These are phyloP conservation scores for Molothrus aeneus DNA, from an alignment of 2,797 vertebrate genomes.

Conservation along the genomic window DNA sequence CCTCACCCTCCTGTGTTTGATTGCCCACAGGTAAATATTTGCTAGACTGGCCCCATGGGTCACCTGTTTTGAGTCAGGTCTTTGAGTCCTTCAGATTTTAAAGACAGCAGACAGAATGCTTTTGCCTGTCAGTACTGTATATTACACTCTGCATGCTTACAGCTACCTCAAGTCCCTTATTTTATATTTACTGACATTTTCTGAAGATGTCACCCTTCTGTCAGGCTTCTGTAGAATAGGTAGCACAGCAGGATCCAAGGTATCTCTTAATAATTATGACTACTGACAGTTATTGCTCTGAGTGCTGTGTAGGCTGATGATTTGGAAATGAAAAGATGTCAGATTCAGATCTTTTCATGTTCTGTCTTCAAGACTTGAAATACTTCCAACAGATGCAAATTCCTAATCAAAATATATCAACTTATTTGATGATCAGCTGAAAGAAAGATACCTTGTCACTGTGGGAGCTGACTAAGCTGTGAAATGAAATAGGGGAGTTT, in stretches of 20 bases:
- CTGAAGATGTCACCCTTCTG: not conserved
- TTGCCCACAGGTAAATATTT: not conserved
- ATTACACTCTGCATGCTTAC: not conserved
- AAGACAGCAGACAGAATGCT: not conserved
- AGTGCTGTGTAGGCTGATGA: not conserved
- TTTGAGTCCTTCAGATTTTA: not conserved
- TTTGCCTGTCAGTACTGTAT: not conserved
- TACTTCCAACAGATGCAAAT: not conserved
- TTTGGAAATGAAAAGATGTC: not conserved
- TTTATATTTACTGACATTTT: not conserved
- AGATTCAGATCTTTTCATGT: not conserved
- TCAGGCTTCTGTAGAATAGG: not conserved
- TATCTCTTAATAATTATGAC: not conserved
- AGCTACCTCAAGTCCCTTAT: not conserved
- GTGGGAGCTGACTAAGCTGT: not conserved
- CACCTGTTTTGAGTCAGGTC: not conserved
- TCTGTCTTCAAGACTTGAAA: not conserved
- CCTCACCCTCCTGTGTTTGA: not conserved
- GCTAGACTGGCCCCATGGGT: not conserved
- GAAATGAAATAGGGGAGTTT: not conserved
- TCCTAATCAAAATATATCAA: not conserved
- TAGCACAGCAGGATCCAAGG: not conserved
- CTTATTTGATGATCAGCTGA: not conserved
- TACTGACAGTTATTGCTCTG: not conserved
- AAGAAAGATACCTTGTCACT: not conserved